These are phyloP conservation scores for human DNA, from an alignment of 2,113 vertebrate genomes.

Conservation along the genomic window GRCh38 chr15:76187001-76187500, in stretches of 20 bases:
- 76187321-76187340: conserved; percentile 69
- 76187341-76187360: conserved; percentile 34
- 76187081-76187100: not conserved
- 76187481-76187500: not conserved
- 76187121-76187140: not conserved
- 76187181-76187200: not conserved
- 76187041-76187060: not conserved
- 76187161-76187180: not conserved
- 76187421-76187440: conserved; percentile 33
- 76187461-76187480: not conserved
- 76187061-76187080: not conserved
- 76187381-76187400: not conserved
- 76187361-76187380: conserved; percentile 45
- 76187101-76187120: not conserved
- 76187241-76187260: not conserved
- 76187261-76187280: conserved; percentile 40
- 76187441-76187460: not conserved
- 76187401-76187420: not conserved
- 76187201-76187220: not conserved
- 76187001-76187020: not conserved
- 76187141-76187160: not conserved
- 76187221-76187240: not conserved
- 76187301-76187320: conserved; percentile 33
- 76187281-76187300: conserved; percentile 23
- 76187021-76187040: not conserved